Conservation (phyloP, 2,888 invertebrate genomes). For the Phyto melanocephala region DNA sequence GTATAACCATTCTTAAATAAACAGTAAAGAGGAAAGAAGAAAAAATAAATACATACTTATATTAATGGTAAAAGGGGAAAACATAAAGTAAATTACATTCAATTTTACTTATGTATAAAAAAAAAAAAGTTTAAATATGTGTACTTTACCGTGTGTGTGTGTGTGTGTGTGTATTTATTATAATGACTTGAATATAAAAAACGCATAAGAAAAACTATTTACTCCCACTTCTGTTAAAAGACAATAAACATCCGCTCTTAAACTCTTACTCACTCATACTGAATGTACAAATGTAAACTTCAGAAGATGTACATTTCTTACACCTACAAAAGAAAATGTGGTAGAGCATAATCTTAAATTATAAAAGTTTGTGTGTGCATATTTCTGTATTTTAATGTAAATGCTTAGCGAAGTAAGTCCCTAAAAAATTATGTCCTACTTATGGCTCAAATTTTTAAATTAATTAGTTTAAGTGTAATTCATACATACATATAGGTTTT, state of each 20-base stretch:
- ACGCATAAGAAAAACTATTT: slow-evolving; percentile 23
- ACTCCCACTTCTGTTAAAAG: slow-evolving; percentile 32
- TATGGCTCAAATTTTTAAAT: too few relatives aligned
- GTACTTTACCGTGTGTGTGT: background rate
- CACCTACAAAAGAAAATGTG: background rate
- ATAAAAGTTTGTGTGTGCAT: too few relatives aligned
- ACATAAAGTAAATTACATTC: slow-evolving; percentile 42
- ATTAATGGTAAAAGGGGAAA: background rate
- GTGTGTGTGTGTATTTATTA: background rate
- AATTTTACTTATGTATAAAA: slow-evolving; percentile 32
- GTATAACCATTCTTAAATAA: background rate
- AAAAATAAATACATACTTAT: slow-evolving; percentile 1
- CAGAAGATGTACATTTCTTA: background rate
- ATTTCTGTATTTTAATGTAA: too few relatives aligned
- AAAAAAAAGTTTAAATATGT: slow-evolving; percentile 13
- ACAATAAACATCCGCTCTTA: slow-evolving; percentile 42
- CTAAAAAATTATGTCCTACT: too few relatives aligned
- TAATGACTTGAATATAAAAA: slow-evolving; percentile 38
- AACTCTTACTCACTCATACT: slow-evolving; percentile 7
- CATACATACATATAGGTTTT: too few relatives aligned
- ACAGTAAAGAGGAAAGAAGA: background rate
- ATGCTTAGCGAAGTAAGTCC: too few relatives aligned
- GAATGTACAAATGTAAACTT: slow-evolving; percentile 3
- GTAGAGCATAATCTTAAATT: too few relatives aligned
- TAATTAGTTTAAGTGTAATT: too few relatives aligned